Evolutionary conservation across 2,797 vertebrate species (phyloP), one percentile per base, ranked within the genome.

Genomic region (Tarsius wallacei): DNA sequence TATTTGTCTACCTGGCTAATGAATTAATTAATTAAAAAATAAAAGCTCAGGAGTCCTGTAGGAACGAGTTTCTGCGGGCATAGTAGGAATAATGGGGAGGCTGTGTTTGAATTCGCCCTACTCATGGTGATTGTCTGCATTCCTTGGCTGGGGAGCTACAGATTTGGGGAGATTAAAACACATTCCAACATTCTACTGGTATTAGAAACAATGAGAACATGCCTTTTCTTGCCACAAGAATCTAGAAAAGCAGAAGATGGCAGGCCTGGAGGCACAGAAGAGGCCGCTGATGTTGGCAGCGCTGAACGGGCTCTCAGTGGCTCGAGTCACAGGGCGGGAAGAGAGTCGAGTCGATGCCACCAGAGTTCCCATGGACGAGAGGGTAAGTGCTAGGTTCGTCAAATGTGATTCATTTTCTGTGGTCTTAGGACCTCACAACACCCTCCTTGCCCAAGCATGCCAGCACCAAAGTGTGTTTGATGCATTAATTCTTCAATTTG

Each of bases 181-280:
- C 98, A 99, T 99, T 99, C 98, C 98, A 98, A 83, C 90, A 98
- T 99, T 99, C 98, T 98, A 73, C 97, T 98, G 98, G 98, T 98
- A 97, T 98, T 98, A 93, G 98, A 98, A 98, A 98, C 99, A 99
- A 98, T 98, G 98, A 98, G 98, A 98, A 99, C 98, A 33, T 99
- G 99, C 98, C 98, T 99, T 99, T 99, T 99, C 98, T 99, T 99
- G 98, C 99, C 98, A 93, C 98, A 99, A 99, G 99, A 99, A 99
- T 98, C 99, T 99, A 98, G 99, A 99, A 98, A 99, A 99, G 98
- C 99, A 99, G 99, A 99, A 99, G 99, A 99, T 99, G 99, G 99
- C 99, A 28, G 98, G 98, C 95, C 99, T 99, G 99, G 99, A 99
- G 99, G 99, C 99, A 31, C 99, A 99, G 99, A 99, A 99, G 99